Evolutionary conservation across 2,888 invertebrate genomes (phyloP), one percentile per base, ranked within the genome.

Genomic region (Parnassius apollo): DNA sequence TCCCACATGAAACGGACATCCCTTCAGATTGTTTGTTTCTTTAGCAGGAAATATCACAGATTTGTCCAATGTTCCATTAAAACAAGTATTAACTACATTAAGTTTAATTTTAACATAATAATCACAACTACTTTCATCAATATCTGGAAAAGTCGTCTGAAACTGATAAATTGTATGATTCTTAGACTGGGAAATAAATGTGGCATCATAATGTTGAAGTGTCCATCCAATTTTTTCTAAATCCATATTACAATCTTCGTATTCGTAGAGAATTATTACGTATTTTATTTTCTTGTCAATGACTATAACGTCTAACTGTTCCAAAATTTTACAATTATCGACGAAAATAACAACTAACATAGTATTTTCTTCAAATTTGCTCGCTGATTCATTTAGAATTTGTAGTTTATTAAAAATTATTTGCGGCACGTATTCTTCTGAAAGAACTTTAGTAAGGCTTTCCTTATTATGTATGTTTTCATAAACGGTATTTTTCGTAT

Each of bases 1-100:
- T 0, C 87, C 87, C 1, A 84, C 73, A 66, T 72, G 82, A 2
- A 87, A 68, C 1, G 81, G 75, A 66, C 89, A 88, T 63, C 74
- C 73, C 61, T 82, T 82, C n/a, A 82, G 71, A 71, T 88, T 75
- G 0, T 42, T 67, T 0, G 71, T 73, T 46, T 69, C 71, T 72
- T 82, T 83, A 1, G 65, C 57, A 0, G 83, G 82, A 69, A 84
- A 86, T 0, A 72, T 60, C 1, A 63, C 58, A 1, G 65, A 62
- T 2, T 62, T 68, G 42, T 65, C n/a, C 25, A 82, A 49, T 8
- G 42, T 57, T 1, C 80, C 81, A 61, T 77, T 73, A 2, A 56
- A 10, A 66, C 86, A 87, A 12, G 60, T 64, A 63, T 80, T 85
- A 25, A 84, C 74, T 51, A 64, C 50, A 2, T 56, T 55, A 2